These are phyloP conservation scores for Drosophila mayaguana DNA, from an alignment of 2,888 invertebrate genomes.

Conservation along the genomic window DNA sequence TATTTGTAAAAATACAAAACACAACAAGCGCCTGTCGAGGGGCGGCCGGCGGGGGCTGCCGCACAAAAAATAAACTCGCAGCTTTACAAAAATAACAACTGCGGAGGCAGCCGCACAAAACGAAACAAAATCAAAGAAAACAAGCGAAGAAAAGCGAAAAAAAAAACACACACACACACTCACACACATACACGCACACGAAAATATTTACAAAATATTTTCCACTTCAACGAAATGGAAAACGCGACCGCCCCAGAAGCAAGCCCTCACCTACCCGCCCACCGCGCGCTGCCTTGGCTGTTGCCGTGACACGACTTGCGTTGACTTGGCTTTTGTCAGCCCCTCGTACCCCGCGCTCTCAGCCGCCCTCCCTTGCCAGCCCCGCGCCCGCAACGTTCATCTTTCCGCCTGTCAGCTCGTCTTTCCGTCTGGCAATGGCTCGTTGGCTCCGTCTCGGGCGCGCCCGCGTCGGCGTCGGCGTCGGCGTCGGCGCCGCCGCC, in stretches of 20 bases:
- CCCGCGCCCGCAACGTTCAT: slow-evolving; percentile 18
- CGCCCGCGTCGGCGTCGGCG: slow-evolving; percentile 57
- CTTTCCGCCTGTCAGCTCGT: slow-evolving; percentile 44
- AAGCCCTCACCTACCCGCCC: slow-evolving; percentile 13
- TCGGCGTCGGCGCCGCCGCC: slow-evolving; percentile 62
- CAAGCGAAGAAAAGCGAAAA: slow-evolving; percentile 30
- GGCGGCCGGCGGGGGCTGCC: neutral
- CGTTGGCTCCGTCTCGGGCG: slow-evolving; percentile 69
- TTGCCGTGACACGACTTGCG: slow-evolving; percentile 57
- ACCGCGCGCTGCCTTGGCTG: slow-evolving; percentile 13
- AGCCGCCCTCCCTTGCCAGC: neutral
- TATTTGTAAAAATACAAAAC: slow-evolving; percentile 78
- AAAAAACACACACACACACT: slow-evolving; percentile 52
- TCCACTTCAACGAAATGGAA: slow-evolving; percentile 81
- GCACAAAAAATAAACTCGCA: slow-evolving; percentile 69
- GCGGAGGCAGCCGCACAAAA: slow-evolving; percentile 66
- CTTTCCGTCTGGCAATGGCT: slow-evolving; percentile 71
- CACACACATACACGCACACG: slow-evolving; percentile 47
- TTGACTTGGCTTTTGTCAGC: slow-evolving; percentile 78
- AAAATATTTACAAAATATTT: slow-evolving; percentile 82
- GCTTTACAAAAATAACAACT: slow-evolving; percentile 80
- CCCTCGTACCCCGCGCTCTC: slow-evolving; percentile 6
- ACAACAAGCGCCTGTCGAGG: slow-evolving; percentile 50
- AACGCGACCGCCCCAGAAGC: slow-evolving; percentile 78
- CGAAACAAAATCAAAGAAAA: slow-evolving; percentile 49